Conservation (phyloP, 2,888 invertebrate species). For the Rotaria sp. region DNA sequence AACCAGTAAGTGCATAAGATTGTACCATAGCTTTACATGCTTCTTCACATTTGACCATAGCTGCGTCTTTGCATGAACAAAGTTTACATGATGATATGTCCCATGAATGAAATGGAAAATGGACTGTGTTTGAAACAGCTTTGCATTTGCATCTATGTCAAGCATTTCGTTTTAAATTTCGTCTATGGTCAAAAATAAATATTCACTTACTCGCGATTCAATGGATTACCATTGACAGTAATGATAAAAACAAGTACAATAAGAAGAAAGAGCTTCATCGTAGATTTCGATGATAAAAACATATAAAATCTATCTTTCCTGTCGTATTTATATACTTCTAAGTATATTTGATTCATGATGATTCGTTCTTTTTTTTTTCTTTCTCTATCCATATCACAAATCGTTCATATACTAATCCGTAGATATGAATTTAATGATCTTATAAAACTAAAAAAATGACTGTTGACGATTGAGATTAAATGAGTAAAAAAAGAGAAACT, state of each 20-base stretch:
- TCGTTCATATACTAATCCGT: neutral
- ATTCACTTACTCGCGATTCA: neutral
- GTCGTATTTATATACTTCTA: neutral
- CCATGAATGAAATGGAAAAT: neutral
- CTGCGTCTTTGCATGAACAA: neutral
- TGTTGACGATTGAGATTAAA: neutral
- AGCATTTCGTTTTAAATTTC: too few relatives aligned
- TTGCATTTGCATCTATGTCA: neutral
- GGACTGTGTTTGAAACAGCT: constrained; percentile 22
- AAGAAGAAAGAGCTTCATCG: neutral
- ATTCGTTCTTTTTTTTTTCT: too few relatives aligned
- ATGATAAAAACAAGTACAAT: neutral
- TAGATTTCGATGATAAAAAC: neutral
- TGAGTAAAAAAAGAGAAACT: neutral
- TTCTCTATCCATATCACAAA: neutral
- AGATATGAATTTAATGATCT: neutral
- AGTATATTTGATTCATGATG: too few relatives aligned
- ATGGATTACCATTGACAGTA: neutral
- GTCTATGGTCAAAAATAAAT: neutral
- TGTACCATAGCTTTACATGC: neutral
- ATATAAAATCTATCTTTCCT: neutral
- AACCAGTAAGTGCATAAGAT: neutral
- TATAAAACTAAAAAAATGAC: neutral
- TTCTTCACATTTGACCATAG: neutral
- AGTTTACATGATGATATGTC: constrained; percentile 11